Evolutionary conservation across 2,113 vertebrate species (phyloP), one percentile per base, ranked within the genome.

Genomic region (Bubo scandiacus): DNA sequence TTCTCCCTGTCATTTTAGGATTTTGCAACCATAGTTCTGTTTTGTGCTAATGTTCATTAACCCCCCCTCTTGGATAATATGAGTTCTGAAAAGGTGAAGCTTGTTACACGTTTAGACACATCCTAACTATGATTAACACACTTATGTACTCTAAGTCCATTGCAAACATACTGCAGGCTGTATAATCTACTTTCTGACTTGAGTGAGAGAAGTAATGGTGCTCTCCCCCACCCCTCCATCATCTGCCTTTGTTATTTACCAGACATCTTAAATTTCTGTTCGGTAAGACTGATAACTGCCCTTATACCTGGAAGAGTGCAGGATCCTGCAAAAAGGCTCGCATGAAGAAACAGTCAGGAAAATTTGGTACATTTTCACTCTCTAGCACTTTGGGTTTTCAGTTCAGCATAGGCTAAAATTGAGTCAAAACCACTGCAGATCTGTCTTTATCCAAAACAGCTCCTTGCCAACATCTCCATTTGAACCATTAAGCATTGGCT

Each of bases 391-490:
- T 5, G n/a, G 10, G 30, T 67, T 93, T 93, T 86, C 68, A 52
- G 32, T 84, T 96, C 43, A 68, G n/a, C 29, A 6, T 42, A 61
- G 81, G 79, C 40, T 91, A 92, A 87, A 96, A 95, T 6, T 75
- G 55, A 87, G 38, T 92, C 36, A 75, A 94, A 94, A 81, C 54
- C 89, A 80, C 57, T 88, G 81, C 80, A 78, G 59, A 75, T 91
- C 82, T 82, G 13, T 87, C 52, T 93, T 42, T 74, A 90, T 93
- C 91, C 93, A 83, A 92, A 84, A 79, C 66, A 81, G 34, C 52
- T 95, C 25, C 84, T 95, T 95, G 94, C 81, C 92, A 96, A 55
- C 61, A 72, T 91, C 88, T 92, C 93, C 81, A 94, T 97, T 92
- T 95, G 91, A 94, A 85, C 62, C 88, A 93, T 96, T 96, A 96